Evolutionary conservation across 2,797 vertebrate genomes (phyloP).

Genomic region (Apodemus agrarius): DNA sequence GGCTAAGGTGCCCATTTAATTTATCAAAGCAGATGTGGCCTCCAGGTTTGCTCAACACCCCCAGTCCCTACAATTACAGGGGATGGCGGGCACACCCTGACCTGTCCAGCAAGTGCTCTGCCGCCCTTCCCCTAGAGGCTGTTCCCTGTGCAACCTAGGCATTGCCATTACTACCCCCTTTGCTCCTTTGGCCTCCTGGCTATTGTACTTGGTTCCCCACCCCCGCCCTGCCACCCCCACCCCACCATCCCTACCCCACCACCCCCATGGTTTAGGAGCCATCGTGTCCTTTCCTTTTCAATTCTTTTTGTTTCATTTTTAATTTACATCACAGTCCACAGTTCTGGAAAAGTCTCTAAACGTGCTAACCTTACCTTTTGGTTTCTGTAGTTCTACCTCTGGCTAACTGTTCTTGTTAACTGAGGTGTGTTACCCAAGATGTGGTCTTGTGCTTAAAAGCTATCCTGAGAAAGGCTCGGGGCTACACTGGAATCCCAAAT

Average conservation of each 20-base stretch:
- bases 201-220: background rate
- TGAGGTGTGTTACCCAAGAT: background rate
- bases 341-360: background rate
- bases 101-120: background rate
- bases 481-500: background rate
- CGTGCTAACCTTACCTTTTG: background rate
- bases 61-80: background rate
- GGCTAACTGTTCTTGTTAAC: background rate
- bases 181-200: background rate
- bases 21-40: background rate
- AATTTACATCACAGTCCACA: background rate
- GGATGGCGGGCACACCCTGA: background rate
- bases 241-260: no score
- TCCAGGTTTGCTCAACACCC: background rate
- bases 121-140: background rate
- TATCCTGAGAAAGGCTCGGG: background rate
- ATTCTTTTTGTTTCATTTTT: background rate
- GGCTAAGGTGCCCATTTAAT: background rate
- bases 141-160: background rate
- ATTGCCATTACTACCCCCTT: background rate
- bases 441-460: background rate
- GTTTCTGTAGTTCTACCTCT: background rate
- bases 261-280: background rate
- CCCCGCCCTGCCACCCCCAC: no score
- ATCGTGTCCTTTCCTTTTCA: background rate